Evolutionary conservation across 2,113 vertebrate genomes (phyloP).

Genomic region (Lagopus leucura): DNA sequence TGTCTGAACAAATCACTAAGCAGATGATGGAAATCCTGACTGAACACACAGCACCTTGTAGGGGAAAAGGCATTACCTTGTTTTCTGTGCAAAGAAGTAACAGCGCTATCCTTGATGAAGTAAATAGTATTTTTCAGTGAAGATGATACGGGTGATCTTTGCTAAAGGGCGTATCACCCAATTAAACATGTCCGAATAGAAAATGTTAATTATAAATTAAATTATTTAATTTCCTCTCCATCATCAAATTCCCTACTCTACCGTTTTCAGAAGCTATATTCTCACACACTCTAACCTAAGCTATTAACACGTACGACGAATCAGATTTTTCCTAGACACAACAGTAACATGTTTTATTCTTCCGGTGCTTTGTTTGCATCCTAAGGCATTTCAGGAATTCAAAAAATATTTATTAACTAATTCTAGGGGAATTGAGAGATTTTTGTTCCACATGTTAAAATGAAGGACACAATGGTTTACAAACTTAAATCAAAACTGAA

Average conservation of each 20-base stretch:
- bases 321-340: neutral
- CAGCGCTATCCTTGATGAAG: conserved; percentile 24
- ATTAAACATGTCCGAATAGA: conserved; percentile 23
- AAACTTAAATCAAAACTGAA: conserved; percentile 38
- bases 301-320: neutral
- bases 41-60: conserved; percentile 62
- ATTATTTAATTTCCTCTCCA: conserved; percentile 44
- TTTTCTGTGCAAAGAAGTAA: conserved; percentile 30
- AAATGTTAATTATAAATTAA: conserved; percentile 45
- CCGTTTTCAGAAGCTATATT: conserved; percentile 9
- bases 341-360: conserved; percentile 43
- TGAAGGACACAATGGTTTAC: conserved; percentile 60
- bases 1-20: neutral
- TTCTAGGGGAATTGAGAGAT: conserved; percentile 27
- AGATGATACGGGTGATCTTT: conserved; percentile 26
- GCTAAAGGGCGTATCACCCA: conserved; percentile 14
- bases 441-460: conserved; percentile 41
- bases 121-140: conserved; percentile 36
- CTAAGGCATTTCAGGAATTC: conserved; percentile 66
- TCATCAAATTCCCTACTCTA: conserved; percentile 24
- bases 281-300: neutral
- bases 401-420: conserved; percentile 41
- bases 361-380: conserved; percentile 31
- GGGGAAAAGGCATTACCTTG: conserved; percentile 11
- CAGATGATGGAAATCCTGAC: conserved; percentile 18